Percentiles rank a stretch among this genome's conserved stretches.
phyloP scores from a whole-genome alignment of 2,797 vertebrate species.

The Melanogrammus aeglefinus region DNA sequence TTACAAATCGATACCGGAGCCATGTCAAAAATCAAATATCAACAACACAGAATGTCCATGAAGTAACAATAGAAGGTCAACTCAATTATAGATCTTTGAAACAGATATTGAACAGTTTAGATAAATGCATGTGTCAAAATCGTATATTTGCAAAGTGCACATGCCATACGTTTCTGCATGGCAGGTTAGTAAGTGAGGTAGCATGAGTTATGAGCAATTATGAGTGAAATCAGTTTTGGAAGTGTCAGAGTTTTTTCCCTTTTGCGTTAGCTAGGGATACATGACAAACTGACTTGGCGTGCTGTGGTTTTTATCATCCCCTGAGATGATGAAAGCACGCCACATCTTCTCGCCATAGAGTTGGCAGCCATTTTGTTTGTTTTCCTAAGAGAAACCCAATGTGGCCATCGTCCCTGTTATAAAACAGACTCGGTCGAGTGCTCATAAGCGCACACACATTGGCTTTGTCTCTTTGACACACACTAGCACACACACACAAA shows the following conservation, averaged over 20 bases:
- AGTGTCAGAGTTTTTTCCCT: neutral
- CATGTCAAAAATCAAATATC: too few relatives aligned
- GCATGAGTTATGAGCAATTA: neutral
- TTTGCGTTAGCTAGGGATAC: neutral
- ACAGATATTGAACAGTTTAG: neutral
- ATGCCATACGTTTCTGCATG: too few relatives aligned
- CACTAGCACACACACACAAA: neutral
- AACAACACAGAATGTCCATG: too few relatives aligned
- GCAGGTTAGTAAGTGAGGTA: neutral
- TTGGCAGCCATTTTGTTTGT: neutral
- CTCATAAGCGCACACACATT: neutral
- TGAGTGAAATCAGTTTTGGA: neutral
- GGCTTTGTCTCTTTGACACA: neutral
- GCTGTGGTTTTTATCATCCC: neutral
- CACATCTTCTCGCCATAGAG: neutral
- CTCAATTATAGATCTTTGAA: neutral
- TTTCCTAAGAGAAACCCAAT: neutral
- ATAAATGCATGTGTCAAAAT: neutral
- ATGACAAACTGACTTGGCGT: neutral
- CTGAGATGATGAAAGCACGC: neutral
- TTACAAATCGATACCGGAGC: neutral
- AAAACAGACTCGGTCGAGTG: neutral
- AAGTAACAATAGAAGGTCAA: neutral
- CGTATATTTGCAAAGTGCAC: neutral
- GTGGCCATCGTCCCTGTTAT: neutral